Evolutionary conservation across 2,113 vertebrate species (phyloP), one percentile per base, ranked within the genome.

Genomic region (Perca fluviatilis): DNA sequence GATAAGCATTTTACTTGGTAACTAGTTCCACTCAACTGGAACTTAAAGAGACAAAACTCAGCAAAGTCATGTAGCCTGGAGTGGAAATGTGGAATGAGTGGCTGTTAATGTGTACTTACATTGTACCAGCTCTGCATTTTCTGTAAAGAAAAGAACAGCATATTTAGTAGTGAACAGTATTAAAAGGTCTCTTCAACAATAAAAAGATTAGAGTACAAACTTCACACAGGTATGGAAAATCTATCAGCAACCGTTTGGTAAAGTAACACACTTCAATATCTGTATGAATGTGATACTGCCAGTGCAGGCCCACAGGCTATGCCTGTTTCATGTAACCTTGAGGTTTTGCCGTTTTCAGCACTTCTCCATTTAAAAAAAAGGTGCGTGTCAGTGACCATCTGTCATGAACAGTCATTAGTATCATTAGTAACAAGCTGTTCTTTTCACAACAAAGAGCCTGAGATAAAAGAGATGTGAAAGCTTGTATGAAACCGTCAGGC

Each of bases 41-140:
- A 7, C 16, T 21, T 11, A 62, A 85, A n/a, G 2, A 50, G 5
- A 56, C 27, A 75, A 51, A 57, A n/a, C 62, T 77, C 68, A 83
- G 67, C 70, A 64, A 57, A 73, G 60, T 57, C 19, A 83, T 60
- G 49, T 23, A 53, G 63, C 64, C 65, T 58, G 18, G 40, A 58
- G 53, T 53, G n/a, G 69, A 58, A 84, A 73, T n/a, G 2, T 23
- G 13, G 21, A 19, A 60, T 60, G 19, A 57, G 57, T 18, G 36
- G 18, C 21, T 67, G 19, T 56, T 58, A 23, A 53, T 16, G n/a
- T 68, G 47, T 91, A 98, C 97, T 98, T 90, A 98, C 97, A 77
- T 97, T 98, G 94, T 98, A 98, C 97, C 97, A 98, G 95, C 97
- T 98, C 93, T 98, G 97, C 95, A 97, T 97, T 94, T 98, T 98